Conservation (phyloP, 2,113 vertebrate species). For the Corythoichthys intestinalis region DNA sequence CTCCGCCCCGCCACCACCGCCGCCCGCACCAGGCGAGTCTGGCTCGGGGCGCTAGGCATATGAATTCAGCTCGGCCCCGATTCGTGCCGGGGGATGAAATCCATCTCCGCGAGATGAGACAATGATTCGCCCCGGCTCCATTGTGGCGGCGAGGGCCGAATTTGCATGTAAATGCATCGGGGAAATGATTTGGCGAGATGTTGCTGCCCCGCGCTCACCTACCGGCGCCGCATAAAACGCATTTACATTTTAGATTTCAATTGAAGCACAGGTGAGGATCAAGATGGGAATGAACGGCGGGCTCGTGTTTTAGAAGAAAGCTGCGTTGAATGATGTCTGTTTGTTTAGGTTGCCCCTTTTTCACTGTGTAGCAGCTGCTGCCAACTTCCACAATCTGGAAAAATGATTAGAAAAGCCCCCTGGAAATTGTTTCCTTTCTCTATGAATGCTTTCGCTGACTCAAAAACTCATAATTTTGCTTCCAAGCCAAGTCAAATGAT, state of each 20-base stretch:
- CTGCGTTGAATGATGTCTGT: not conserved
- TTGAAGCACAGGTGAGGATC: constrained; percentile 21
- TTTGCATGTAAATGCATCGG: constrained; percentile 70
- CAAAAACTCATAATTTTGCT: not conserved
- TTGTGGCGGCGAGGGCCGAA: constrained; percentile 57
- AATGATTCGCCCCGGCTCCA: constrained; percentile 63
- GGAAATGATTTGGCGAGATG: constrained; percentile 54
- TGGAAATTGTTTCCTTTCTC: not conserved
- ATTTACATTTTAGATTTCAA: constrained; percentile 54
- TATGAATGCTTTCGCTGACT: not conserved
- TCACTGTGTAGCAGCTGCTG: not conserved
- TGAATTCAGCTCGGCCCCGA: constrained; percentile 39
- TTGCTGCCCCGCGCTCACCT: constrained; percentile 28
- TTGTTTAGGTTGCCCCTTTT: not conserved
- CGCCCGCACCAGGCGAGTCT: constrained; percentile 9
- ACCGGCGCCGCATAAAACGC: constrained; percentile 21
- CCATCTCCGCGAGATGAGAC: constrained; percentile 64
- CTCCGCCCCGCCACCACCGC: not conserved
- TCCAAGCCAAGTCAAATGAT: not conserved
- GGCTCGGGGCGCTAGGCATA: constrained; percentile 39
- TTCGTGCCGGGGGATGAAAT: constrained; percentile 49
- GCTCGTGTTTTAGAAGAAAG: not conserved
- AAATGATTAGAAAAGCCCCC: not conserved
- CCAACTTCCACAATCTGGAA: not conserved
- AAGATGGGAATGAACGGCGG: not conserved